Evolutionary conservation across 1,140 invertebrate genomes (phyloP).

Genomic region (Drosophila repleta): DNA sequence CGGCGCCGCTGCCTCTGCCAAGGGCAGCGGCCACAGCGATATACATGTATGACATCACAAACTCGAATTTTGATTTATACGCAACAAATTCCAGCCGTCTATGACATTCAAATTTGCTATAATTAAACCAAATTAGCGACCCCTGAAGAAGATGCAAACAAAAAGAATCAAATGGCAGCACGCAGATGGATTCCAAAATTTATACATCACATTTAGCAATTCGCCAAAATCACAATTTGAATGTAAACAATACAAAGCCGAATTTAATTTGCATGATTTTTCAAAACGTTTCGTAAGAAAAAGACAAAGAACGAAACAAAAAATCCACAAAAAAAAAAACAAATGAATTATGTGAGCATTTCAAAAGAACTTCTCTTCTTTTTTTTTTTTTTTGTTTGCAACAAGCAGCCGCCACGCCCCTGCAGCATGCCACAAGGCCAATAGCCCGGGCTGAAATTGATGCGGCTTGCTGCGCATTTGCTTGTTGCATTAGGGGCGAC

Average conservation of each 20-base stretch:
- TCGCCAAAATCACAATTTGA: conserved; percentile 38
- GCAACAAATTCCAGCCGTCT: conserved; percentile 19
- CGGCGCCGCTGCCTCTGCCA: not conserved
- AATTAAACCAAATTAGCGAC: conserved; percentile 72
- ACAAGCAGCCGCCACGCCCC: conserved; percentile 57
- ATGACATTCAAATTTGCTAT: conserved; percentile 72
- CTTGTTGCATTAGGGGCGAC: conserved; percentile 51
- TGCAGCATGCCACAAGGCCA: conserved; percentile 50
- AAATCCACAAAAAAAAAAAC: conserved; percentile 39
- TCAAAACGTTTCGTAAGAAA: conserved; percentile 65
- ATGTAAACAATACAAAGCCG: conserved; percentile 64
- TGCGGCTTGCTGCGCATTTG: conserved; percentile 50
- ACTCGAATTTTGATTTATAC: conserved; percentile 49
- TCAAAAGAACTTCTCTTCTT: conserved; percentile 66
- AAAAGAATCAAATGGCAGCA: conserved; percentile 2
- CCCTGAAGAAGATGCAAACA: conserved; percentile 19
- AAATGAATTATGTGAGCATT: conserved; percentile 75
- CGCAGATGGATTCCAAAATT: conserved; percentile 36
- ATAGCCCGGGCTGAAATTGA: conserved; percentile 58
- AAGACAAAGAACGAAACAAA: conserved; percentile 16
- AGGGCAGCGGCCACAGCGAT: conserved; percentile 4
- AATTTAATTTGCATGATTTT: conserved; percentile 73
- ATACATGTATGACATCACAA: conserved; percentile 60
- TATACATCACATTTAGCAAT: conserved; percentile 51
- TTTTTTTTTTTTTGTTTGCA: conserved; percentile 35